These are phyloP conservation scores for Tonatia bakeri DNA, from an alignment of 2,113 vertebrate genomes.

Conservation along the genomic window DNA sequence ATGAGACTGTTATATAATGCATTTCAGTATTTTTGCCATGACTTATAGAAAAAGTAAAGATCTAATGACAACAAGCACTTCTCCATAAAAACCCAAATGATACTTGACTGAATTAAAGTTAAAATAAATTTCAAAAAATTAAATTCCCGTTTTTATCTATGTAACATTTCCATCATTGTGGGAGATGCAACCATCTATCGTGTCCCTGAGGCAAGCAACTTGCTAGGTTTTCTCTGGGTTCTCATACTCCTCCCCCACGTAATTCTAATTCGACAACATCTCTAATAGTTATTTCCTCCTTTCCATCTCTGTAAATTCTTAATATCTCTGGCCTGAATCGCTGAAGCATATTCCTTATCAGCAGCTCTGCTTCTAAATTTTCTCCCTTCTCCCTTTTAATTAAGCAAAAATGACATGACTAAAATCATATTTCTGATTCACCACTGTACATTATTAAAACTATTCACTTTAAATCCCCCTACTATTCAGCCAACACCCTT, in stretches of 20 bases:
- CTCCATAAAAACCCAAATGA: neutral
- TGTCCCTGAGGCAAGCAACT: neutral
- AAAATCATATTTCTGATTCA: conserved; percentile 34
- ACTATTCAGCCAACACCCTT: neutral
- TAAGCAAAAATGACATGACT: conserved; percentile 18
- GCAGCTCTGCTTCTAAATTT: neutral
- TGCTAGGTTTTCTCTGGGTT: neutral
- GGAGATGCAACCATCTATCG: neutral
- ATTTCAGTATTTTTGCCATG: neutral
- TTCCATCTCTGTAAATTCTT: neutral
- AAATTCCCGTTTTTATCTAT: neutral
- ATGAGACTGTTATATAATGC: neutral
- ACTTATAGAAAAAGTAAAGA: neutral
- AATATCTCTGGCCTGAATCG: neutral
- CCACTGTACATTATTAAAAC: conserved; percentile 13
- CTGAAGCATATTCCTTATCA: neutral
- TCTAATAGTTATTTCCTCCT: neutral
- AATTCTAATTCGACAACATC: neutral
- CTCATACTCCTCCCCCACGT: neutral
- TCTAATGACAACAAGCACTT: neutral
- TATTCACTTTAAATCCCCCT: neutral
- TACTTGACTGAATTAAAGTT: neutral
- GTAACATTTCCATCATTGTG: neutral
- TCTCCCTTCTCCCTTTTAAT: conserved; percentile 14
- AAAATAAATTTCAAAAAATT: neutral